Base-by-base conservation (phyloP, 1,140 invertebrate species). In the Chionoecetes opilio region DNA sequence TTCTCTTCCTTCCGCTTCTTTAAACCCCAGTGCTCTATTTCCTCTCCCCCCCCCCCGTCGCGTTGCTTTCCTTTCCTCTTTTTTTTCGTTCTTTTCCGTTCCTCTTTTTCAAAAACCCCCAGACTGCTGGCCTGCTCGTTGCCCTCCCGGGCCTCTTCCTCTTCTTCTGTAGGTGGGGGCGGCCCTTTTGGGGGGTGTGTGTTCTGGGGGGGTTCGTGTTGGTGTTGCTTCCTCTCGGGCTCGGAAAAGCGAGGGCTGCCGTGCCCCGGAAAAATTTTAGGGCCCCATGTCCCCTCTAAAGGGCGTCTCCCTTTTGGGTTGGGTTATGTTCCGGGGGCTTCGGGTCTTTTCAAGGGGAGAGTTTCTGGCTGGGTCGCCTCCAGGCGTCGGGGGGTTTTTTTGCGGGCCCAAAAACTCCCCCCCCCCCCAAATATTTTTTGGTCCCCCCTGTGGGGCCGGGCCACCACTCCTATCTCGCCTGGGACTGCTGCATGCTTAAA, bases 41-140 rank as follows among this genome's bases (percentile, higher is more conserved):
- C 46, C 11, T 53, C 46, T 9, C 46, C 21, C 46, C 11, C 2
- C 46, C 11, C 9, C 0, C 0, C 9, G 46, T 17, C 46, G 2
- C 46, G 11, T 53, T 3, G 46, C 11, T 14, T 5, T 14, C 5
- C 14, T 46, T 46, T 46, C 41, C 5, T 46, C 5, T 46, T 46
- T 14, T 6, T n/a, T n/a, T n/a, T n/a, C n/a, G n/a, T n/a, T n/a
- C n/a, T n/a, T n/a, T n/a, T n/a, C n/a, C n/a, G n/a, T n/a, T n/a
- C n/a, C 34, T 41, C 82, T 82, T 82, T 5, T 53, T 34, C 21
- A 29, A n/a, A n/a, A n/a, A n/a, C 63, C 94, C 93, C 96, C 96
- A 99, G 98, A 98, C 98, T 99, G 94, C 97, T 99, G 0, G 98
- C 99, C 5, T 99, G 2, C 97, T 99, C n/a, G 99, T 99, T 99